Conservation (phyloP, 2,113 vertebrate genomes). For the Hydrolagus affinis region DNA sequence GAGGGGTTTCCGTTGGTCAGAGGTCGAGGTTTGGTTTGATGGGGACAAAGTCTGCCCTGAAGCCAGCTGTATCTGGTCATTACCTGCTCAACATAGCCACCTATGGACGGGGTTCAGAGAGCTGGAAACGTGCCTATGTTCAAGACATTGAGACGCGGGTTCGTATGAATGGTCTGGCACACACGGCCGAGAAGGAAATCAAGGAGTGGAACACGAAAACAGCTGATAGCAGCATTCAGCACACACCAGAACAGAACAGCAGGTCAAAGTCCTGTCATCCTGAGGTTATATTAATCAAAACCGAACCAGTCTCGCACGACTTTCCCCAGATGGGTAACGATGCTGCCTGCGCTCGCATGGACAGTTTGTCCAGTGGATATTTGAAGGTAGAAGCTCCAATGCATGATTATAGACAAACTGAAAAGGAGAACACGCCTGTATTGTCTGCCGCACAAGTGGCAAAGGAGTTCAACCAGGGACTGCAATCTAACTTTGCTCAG, state of each 20-base stretch:
- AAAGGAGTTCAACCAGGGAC: conserved; percentile 62
- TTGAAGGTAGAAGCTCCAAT: conserved; percentile 8
- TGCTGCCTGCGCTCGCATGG: conserved; percentile 4
- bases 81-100: conserved; percentile 95
- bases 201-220: conserved; percentile 45
- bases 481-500: conserved; percentile 60
- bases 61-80: conserved; percentile 90
- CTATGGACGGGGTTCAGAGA: conserved; percentile 81
- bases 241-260: conserved; percentile 36
- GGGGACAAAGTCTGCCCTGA: conserved; percentile 68
- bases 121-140: conserved; percentile 59
- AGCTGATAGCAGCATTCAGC: conserved; percentile 38
- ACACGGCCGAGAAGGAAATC: conserved; percentile 49
- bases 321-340: conserved; percentile 37
- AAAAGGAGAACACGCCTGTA: conserved; percentile 24
- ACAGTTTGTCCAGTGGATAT: conserved; percentile 13
- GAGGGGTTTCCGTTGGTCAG: conserved; percentile 53
- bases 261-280: conserved; percentile 39
- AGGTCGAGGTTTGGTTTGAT: conserved; percentile 69
- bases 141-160: conserved; percentile 41
- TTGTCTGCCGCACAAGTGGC: conserved; percentile 38
- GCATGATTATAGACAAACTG: conserved; percentile 24
- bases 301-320: conserved; percentile 52
- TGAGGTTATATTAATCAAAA: conserved; percentile 39
- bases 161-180: conserved; percentile 46